Evolutionary conservation across 2,113 vertebrate genomes (phyloP).

Genomic region (Megalops atlanticus): DNA sequence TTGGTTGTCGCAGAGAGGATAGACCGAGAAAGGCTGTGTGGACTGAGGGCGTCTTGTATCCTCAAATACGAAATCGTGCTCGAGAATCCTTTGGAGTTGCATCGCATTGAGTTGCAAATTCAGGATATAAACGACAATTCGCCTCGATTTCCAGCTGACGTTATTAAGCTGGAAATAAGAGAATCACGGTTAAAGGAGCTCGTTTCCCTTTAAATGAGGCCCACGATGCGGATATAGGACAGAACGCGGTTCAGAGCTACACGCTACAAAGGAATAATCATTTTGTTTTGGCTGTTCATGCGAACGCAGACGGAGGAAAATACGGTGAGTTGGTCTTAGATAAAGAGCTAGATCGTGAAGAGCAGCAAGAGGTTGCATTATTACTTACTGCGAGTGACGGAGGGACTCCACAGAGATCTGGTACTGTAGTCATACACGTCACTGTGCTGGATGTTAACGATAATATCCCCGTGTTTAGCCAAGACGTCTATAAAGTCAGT

Average conservation of each 20-base stretch:
- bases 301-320: conserved; percentile 50
- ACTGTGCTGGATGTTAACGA: conserved; percentile 63
- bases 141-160: conserved; percentile 33
- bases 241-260: conserved; percentile 62
- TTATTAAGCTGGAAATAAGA: conserved; percentile 49
- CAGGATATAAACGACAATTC: conserved; percentile 66
- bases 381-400: conserved; percentile 36
- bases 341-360: conserved; percentile 63
- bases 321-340: conserved; percentile 63
- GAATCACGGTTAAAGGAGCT: conserved; percentile 54
- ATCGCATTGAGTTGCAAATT: conserved; percentile 53
- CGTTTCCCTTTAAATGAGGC: conserved; percentile 58
- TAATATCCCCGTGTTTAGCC: conserved; percentile 56
- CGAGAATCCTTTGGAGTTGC: conserved; percentile 57
- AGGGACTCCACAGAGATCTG: conserved; percentile 39
- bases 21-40: conserved; percentile 62
- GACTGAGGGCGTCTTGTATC: neutral
- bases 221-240: conserved; percentile 59
- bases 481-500: conserved; percentile 44
- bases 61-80: conserved; percentile 36
- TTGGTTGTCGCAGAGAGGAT: conserved; percentile 52
- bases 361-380: conserved; percentile 38
- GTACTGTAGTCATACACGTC: conserved; percentile 42
- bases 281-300: conserved; percentile 57
- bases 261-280: conserved; percentile 48